Base-by-base conservation (phyloP, 2,888 invertebrate species). In the Ophion ventricosus region DNA sequence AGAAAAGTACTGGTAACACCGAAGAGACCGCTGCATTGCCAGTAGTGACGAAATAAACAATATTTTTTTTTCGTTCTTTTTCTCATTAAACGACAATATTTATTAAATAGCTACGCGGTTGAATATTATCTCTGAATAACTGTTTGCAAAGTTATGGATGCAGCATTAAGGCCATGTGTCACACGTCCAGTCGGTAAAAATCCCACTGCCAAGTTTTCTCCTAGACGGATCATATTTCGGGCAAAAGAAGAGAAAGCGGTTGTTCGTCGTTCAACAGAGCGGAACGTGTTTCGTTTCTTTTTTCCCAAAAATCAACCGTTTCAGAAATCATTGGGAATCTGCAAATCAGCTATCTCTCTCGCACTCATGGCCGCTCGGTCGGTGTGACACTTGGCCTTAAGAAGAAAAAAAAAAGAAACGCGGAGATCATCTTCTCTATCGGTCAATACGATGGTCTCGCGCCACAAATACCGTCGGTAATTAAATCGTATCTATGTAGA, bases 61-160 rank as follows among this genome's bases (percentile, higher is more conserved):
- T n/a, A 40, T 76, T 74, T 63, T 14, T 57, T 75, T 69, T 43
- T 29, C 35, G 49, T 54, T 63, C 49, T 69, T 70, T 61, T 40
- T 63, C 78, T 87, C 84, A 87, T 85, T 85, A 87, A 83, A 86
- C 88, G 90, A 90, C 90, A 90, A 90, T 90, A 90, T 88, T 89
- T 85, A 88, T 87, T 88, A 87, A 86, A 87, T 88, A 87, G 85
- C 88, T 75, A 72, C 70, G 43, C 78, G 75, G 78, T 75, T 74
- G 54, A 74, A 76, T 80, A 81, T 49, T 78, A 82, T 79, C 61
- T 67, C 56, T 56, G 63, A 73, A 61, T 54, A 79, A 79, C 72
- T 66, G 69, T 76, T 70, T 67, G 35, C 70, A 56, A 43, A 79
- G 61, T 57, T 49, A 63, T 35, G 67, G 29, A 20, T 5, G 8